Evolutionary conservation across 2,888 invertebrate species (phyloP).

Genomic region (Drosophila leonis): DNA sequence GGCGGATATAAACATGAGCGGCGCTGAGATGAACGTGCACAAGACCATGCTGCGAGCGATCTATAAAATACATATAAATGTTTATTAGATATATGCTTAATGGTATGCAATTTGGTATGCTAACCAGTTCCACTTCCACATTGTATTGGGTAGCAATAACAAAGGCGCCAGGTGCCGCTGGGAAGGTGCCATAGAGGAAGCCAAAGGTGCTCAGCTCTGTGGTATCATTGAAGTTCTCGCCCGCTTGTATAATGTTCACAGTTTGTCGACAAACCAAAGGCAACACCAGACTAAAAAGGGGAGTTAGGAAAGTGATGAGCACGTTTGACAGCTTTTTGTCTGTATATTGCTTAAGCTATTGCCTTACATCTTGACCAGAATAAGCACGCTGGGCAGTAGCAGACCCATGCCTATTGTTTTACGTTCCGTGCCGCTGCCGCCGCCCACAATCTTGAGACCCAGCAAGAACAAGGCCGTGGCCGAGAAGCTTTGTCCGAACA

Average conservation of each 20-base stretch:
- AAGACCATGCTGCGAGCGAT: conserved; percentile 97
- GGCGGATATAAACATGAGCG: conserved; percentile 97
- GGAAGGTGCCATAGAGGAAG: conserved; percentile 98
- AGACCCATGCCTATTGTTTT: conserved; percentile 89
- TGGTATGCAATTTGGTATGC: conserved; percentile 50
- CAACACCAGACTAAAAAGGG: conserved; percentile 89
- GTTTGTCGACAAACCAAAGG: conserved; percentile 95
- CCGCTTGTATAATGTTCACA: conserved; percentile 91
- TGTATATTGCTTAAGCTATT: too few species aligned
- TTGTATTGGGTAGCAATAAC: conserved; percentile 96
- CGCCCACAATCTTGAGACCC: conserved; percentile 96
- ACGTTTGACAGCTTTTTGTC: neutral
- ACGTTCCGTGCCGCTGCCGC: conserved; percentile 88
- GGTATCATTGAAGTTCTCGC: conserved; percentile 90
- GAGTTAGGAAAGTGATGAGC: neutral
- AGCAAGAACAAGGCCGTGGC: conserved; percentile 96
- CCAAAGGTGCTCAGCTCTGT: conserved; percentile 95
- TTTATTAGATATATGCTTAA: neutral
- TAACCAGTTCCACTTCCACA: conserved; percentile 94
- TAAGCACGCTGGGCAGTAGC: conserved; percentile 93
- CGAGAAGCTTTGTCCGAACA: conserved; percentile 95
- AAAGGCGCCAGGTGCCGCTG: conserved; percentile 98
- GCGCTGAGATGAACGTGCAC: conserved; percentile 97
- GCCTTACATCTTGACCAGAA: conserved; percentile 95
- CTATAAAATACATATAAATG: conserved; percentile 85